Evolutionary conservation across 2,797 vertebrate species (phyloP), one percentile per base, ranked within the genome.

Genomic region (Aphelocoma californica): DNA sequence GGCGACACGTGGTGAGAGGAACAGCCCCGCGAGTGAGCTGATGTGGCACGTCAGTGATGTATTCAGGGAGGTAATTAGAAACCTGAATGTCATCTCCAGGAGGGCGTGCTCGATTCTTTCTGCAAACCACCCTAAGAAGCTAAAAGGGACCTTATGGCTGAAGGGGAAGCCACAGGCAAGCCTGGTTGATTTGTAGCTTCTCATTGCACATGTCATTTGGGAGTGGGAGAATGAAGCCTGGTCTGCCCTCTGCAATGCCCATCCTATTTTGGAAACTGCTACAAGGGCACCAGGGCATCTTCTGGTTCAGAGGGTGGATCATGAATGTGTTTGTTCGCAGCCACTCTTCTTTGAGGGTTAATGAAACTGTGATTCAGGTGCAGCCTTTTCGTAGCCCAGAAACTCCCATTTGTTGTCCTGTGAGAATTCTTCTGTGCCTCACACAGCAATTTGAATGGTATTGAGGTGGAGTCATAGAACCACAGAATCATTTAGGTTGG

Each of bases 141-240:
- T 91, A 88, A 93, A 94, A 92, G 57, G 23, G 74, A 57, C 56
- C 45, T 92, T 92, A 86, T 92, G 96, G 90, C 90, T 78, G 81
- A 90, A 81, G 51, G 60, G 40, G 36, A 95, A 95, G 92, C 90
- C 93, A 67, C 83, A 91, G 53, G 34, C 50, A 82, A 82, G 88
- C 48, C 67, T 60, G 47, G 48, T 36, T 60, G 78, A 64, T 84
- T 75, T 53, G 12, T 2, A 34, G 67, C 56, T 91, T 93, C 36
- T 71, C 74, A 44, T 80, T 2, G 15, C 12, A 7, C 8, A 1
- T 54, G 32, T 45, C 24, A 54, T 91, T 81, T 44, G 77, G 62
- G 80, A 62, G 18, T 0, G 9, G 65, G 53, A 72, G 64, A 38
- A 9, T 1, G 25, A 77, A 86, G 72, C 62, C 73, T 45, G 36